Evolutionary conservation across 2,113 vertebrate genomes (phyloP).

Genomic region (Arvicanthis niloticus): DNA sequence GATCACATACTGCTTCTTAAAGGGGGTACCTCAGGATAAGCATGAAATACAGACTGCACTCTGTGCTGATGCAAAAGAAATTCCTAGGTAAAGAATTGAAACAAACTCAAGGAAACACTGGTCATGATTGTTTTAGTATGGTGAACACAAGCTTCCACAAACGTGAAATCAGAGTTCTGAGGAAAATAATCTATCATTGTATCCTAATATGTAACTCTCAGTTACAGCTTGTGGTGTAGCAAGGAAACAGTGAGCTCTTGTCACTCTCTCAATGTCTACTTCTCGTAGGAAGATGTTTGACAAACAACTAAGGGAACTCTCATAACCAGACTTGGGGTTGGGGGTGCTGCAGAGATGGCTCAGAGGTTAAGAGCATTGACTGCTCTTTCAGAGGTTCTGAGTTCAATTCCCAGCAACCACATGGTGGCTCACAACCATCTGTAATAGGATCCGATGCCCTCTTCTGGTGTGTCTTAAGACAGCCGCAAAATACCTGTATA

Average conservation of each 20-base stretch:
- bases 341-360: too few species aligned
- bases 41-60: not conserved
- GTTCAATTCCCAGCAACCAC: too few species aligned
- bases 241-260: not conserved
- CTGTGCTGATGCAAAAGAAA: not conserved
- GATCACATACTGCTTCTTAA: not conserved
- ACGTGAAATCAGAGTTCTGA: not conserved
- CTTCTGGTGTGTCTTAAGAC: too few species aligned
- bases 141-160: constrained; percentile 4
- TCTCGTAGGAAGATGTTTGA: not conserved
- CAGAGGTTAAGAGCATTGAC: too few species aligned
- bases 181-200: not conserved
- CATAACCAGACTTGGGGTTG: not conserved
- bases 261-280: constrained; percentile 26
- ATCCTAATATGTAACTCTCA: not conserved
- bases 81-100: constrained; percentile 38
- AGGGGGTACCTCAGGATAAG: not conserved
- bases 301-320: constrained; percentile 45
- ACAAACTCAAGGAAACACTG: not conserved
- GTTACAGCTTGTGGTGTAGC: not conserved
- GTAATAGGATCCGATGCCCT: too few species aligned
- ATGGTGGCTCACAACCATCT: too few species aligned
- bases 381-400: too few species aligned
- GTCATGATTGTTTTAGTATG: not conserved
- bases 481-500: too few species aligned